Percentiles rank a stretch among this genome's conserved stretches.
phyloP scores from a whole-genome alignment of 1,140 invertebrate species.

The Bombus turneri region DNA sequence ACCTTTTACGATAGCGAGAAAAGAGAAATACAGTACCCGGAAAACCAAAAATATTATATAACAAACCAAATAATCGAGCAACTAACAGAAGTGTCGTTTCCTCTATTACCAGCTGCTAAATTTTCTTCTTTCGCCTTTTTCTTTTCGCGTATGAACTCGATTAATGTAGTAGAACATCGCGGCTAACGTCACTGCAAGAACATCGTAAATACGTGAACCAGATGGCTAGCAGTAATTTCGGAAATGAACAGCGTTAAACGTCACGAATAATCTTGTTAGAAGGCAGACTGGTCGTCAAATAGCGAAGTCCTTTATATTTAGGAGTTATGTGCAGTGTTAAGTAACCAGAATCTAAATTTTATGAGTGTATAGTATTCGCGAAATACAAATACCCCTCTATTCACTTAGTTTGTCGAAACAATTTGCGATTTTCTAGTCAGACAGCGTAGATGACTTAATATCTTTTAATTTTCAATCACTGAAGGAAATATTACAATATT shows the following conservation, averaged over 20 bases:
- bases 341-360: constrained; percentile 10
- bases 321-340: neutral
- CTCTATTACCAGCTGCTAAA: neutral
- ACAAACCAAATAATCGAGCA: neutral
- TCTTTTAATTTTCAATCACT: neutral
- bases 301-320: constrained; percentile 22
- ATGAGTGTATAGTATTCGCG: neutral
- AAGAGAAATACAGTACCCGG: neutral
- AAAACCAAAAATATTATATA: neutral
- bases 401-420: constrained; percentile 5
- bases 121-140: neutral
- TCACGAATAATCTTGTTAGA: constrained; percentile 38
- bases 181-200: constrained; percentile 13
- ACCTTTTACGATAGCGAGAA: neutral
- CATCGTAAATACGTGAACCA: constrained; percentile 60
- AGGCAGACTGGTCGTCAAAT: constrained; percentile 24
- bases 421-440: neutral
- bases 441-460: neutral
- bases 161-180: constrained; percentile 35
- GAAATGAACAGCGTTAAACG: constrained; percentile 55
- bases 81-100: neutral
- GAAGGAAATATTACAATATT: neutral
- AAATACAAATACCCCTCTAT: constrained; percentile 5
- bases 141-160: neutral
- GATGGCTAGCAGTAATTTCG: constrained; percentile 50